Evolutionary conservation across 2,888 invertebrate species (phyloP), one percentile per base, ranked within the genome.

Genomic region (Athalia cordata): DNA sequence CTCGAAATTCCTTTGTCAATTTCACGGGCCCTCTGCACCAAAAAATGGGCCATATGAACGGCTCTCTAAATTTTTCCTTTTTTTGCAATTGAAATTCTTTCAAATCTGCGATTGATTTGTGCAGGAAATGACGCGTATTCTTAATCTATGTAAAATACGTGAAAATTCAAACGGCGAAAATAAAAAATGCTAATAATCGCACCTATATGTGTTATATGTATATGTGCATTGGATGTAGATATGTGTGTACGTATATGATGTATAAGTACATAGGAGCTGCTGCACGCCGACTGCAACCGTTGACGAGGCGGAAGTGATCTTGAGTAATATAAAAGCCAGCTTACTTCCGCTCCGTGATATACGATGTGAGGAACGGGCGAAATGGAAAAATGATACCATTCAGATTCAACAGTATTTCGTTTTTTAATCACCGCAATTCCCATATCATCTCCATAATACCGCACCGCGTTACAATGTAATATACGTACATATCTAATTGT

Each of bases 271-370:
- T 43, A 55, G 55, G 67, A 15, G 11, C 13, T 15, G 5, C 9
- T n/a, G 29, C 52, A 43, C 29, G 55, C 5, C 11, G 8, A 68
- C 68, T 55, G 68, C 68, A 68, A 68, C 68, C 55, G 68, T 68
- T 68, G 15, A 68, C 68, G 68, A 68, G 68, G 68, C 55, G 68
- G 68, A 68, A 68, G 68, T 68, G 68, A 68, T 68, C 68, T 68
- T 55, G 68, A 68, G 68, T 68, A 55, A 68, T 68, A 68, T 68
- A 68, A 68, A 68, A 68, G 68, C 68, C 68, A 68, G 68, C 55
- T 68, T 68, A 68, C 15, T 68, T 68, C 43, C 68, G 68, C 68
- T 68, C 55, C 52, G 55, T 55, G 68, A 29, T 29, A 55, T 47
- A 55, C 29, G 7, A 55, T 29, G 11, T 43, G n/a, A 29, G 67